Conservation (phyloP, 2,113 vertebrate species). For the Ochotona princeps region DNA sequence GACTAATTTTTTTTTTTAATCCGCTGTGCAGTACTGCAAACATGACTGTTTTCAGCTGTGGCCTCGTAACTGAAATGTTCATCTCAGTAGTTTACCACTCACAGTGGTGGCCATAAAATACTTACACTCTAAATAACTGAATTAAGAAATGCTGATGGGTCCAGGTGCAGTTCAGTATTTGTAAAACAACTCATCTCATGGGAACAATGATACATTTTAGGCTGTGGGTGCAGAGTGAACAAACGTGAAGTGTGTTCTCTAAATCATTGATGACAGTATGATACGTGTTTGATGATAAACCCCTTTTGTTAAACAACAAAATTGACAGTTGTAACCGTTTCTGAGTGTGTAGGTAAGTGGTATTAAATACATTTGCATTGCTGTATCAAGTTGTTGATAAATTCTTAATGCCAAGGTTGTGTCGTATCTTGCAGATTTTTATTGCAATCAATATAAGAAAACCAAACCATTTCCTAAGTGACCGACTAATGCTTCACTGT, state of each 20-base stretch:
- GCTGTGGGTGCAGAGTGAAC: neutral
- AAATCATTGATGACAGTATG: neutral
- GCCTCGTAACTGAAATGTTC: neutral
- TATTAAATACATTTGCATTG: neutral
- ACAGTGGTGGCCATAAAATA: slow-evolving; percentile 19
- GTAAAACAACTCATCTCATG: neutral
- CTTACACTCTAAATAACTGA: slow-evolving; percentile 54
- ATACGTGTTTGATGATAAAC: slow-evolving; percentile 3
- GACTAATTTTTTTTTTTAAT: neutral
- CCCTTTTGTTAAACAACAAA: neutral
- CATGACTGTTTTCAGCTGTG: neutral
- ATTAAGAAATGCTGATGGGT: slow-evolving; percentile 24
- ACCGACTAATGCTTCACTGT: neutral
- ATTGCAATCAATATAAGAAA: neutral
- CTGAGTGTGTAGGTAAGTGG: neutral
- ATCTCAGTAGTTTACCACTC: slow-evolving; percentile 19
- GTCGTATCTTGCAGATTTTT: neutral
- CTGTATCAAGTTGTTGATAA: neutral
- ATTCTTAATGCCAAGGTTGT: neutral
- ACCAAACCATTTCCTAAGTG: neutral
- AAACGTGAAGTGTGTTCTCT: neutral
- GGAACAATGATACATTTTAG: neutral
- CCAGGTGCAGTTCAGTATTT: slow-evolving; percentile 6
- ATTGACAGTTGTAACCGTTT: neutral
- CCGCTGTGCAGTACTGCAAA: neutral